phyloP scores from a whole-genome alignment of 2,113 vertebrate species.

The Eonycteris spelaea region DNA sequence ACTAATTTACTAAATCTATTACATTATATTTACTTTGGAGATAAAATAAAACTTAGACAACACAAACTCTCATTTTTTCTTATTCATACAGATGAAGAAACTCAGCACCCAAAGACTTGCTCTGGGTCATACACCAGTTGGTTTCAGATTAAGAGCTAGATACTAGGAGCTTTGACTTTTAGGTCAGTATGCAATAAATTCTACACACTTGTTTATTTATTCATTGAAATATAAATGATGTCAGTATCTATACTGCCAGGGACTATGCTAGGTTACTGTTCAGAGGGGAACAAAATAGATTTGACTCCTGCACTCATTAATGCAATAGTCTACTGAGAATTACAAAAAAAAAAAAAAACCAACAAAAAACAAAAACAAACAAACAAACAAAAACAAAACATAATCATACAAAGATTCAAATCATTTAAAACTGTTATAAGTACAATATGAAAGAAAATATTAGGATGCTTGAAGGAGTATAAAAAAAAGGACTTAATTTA shows the following conservation, averaged over 20 bases:
- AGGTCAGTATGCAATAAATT: background rate
- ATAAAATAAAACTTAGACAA: constrained; percentile 1
- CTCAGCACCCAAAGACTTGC: background rate
- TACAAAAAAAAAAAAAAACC: background rate
- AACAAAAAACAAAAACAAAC: background rate
- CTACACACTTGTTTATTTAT: background rate
- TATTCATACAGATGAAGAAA: background rate
- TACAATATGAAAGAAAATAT: background rate
- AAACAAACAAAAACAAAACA: no score
- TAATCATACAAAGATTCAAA: background rate
- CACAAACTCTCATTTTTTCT: background rate
- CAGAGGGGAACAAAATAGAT: background rate
- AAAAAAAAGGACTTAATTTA: background rate
- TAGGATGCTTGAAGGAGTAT: background rate
- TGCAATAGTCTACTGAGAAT: background rate
- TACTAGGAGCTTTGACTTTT: background rate
- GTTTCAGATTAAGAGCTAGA: background rate
- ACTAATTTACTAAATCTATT: background rate
- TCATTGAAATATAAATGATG: background rate
- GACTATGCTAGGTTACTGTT: background rate
- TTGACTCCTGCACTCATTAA: background rate
- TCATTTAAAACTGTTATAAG: background rate
- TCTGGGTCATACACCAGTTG: background rate
- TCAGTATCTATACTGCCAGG: background rate
- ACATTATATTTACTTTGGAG: background rate